phyloP scores from a whole-genome alignment of 2,888 invertebrate genomes.

The Cerastis leucographa region DNA sequence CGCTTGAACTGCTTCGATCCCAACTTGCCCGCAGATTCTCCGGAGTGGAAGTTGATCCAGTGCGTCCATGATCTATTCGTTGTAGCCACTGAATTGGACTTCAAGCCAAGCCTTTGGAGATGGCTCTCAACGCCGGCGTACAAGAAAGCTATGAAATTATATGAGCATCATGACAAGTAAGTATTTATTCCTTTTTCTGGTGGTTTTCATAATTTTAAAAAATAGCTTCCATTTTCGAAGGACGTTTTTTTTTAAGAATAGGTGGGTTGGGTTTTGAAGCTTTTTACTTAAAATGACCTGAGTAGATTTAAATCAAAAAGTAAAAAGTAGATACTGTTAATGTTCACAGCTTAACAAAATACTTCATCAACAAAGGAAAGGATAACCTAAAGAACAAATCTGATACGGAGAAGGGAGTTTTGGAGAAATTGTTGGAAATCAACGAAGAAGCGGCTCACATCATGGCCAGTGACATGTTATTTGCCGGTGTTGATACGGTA shows the following conservation, averaged over 20 bases:
- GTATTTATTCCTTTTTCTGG: slow-evolving; percentile 24
- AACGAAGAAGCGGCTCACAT: slow-evolving; percentile 91
- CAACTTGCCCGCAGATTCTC: slow-evolving; percentile 79
- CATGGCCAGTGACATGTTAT: slow-evolving; percentile 92
- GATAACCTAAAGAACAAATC: slow-evolving; percentile 71
- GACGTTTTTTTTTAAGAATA: neutral
- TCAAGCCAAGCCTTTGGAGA: slow-evolving; percentile 79
- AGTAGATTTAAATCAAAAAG: neutral
- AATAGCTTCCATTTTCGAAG: neutral
- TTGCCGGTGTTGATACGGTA: slow-evolving; percentile 93
- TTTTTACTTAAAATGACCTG: neutral
- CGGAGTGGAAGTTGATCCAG: slow-evolving; percentile 78
- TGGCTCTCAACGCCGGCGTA: slow-evolving; percentile 76
- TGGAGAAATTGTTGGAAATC: slow-evolving; percentile 91
- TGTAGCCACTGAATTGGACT: slow-evolving; percentile 75
- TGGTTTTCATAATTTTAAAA: neutral
- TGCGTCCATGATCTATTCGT: slow-evolving; percentile 78
- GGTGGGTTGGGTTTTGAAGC: neutral
- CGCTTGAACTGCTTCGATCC: slow-evolving; percentile 81
- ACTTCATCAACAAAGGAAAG: slow-evolving; percentile 71
- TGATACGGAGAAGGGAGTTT: slow-evolving; percentile 87
- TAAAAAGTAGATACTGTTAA: neutral
- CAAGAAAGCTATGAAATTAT: slow-evolving; percentile 79
- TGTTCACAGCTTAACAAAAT: slow-evolving; percentile 45
- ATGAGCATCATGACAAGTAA: slow-evolving; percentile 79